Conservation (phyloP, 2,797 vertebrate species). For the Nasua narica region DNA sequence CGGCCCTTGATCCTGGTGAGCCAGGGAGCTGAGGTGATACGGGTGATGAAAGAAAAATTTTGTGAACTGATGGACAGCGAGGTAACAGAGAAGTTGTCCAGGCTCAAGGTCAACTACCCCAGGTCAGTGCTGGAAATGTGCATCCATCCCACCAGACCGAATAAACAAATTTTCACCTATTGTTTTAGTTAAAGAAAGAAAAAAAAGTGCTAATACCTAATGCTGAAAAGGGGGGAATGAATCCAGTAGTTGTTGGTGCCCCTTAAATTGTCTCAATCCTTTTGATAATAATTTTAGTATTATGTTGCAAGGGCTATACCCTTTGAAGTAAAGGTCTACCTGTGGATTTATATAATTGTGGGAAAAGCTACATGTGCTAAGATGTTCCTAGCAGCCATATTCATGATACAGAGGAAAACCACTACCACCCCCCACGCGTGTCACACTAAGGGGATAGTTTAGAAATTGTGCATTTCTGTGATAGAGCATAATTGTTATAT, state of each 20-base stretch:
- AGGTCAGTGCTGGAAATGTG: slow-evolving; percentile 64
- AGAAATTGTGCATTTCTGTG: not conserved
- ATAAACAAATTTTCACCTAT: not conserved
- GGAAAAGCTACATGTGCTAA: not conserved
- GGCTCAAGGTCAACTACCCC: slow-evolving; percentile 57
- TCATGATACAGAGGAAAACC: not conserved
- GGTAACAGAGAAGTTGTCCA: slow-evolving; percentile 58
- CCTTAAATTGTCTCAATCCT: not conserved
- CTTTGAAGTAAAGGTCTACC: not conserved
- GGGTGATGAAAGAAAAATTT: slow-evolving; percentile 71
- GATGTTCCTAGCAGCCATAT: not conserved
- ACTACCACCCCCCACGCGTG: rapidly evolving
- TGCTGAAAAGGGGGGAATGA: not conserved
- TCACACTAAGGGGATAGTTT: not conserved
- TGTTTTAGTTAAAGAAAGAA: not conserved
- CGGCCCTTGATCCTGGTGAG: slow-evolving; percentile 71
- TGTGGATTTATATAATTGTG: slow-evolving; percentile 11
- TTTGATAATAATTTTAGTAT: slow-evolving; percentile 29
- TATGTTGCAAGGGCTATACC: not conserved
- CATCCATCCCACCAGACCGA: not conserved
- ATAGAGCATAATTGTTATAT: not conserved
- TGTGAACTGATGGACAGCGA: slow-evolving; percentile 54
- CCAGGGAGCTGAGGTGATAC: slow-evolving; percentile 69
- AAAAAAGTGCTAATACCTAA: not conserved
- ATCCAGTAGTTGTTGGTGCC: not conserved